These are phyloP conservation scores for Trichomycterus rosablanca DNA, from an alignment of 2,113 vertebrate genomes.

Conservation along the genomic window DNA sequence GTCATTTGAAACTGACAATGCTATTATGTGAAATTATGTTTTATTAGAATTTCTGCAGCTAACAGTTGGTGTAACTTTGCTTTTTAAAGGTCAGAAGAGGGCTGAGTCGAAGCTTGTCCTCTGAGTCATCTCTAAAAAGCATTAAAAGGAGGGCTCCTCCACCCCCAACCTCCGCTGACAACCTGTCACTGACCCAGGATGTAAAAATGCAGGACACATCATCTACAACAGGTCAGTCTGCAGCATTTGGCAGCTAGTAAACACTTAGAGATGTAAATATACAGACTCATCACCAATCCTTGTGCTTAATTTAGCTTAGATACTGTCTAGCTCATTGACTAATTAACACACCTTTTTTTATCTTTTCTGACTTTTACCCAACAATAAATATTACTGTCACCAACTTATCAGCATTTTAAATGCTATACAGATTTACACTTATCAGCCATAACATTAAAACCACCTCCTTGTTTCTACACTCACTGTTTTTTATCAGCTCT, in stretches of 20 bases:
- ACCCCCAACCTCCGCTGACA: constrained; percentile 65
- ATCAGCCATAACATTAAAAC: too few relatives aligned
- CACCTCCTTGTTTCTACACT: too few relatives aligned
- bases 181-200: constrained; percentile 45
- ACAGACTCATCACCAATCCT: constrained; percentile 7
- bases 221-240: constrained; percentile 52
- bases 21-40: neutral
- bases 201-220: constrained; percentile 49
- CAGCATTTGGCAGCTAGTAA: neutral
- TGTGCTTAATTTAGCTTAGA: too few relatives aligned
- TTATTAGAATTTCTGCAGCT: too few relatives aligned
- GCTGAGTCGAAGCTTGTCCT: constrained; percentile 56
- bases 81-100: constrained; percentile 53
- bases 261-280: constrained; percentile 6
- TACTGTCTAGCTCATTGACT: too few relatives aligned
- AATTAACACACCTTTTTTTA: too few relatives aligned
- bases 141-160: constrained; percentile 90
- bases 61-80: neutral
- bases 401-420: too few relatives aligned
- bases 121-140: constrained; percentile 80
- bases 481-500: too few relatives aligned
- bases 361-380: too few relatives aligned
- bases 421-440: too few relatives aligned
- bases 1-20: too few relatives aligned
- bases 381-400: too few relatives aligned